Evolutionary conservation across 1,140 invertebrate genomes (phyloP).

Genomic region (Drosophila busckii): DNA sequence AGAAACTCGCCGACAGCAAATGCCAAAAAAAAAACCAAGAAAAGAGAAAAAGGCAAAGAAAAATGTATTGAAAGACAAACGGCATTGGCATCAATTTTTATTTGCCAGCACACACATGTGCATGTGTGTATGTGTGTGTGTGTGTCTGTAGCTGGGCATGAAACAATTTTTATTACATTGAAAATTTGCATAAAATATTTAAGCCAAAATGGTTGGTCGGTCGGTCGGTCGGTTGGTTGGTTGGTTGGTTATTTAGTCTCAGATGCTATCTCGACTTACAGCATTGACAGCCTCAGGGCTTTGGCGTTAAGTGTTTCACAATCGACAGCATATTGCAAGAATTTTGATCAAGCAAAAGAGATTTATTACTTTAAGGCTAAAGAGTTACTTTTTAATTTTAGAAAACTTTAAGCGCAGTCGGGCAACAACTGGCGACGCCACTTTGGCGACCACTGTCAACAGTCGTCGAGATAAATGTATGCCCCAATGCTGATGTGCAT

Average conservation of each 20-base stretch:
- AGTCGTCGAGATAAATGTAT: constrained; percentile 66
- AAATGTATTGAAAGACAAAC: constrained; percentile 68
- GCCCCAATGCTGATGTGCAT: constrained; percentile 69
- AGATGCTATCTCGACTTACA: too few relatives aligned
- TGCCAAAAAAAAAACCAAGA: constrained; percentile 9
- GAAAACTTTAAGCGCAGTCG: constrained; percentile 49
- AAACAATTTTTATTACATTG: constrained; percentile 75
- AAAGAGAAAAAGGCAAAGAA: not conserved
- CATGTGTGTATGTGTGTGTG: constrained; percentile 15
- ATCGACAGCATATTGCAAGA: too few relatives aligned
- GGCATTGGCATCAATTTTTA: constrained; percentile 73
- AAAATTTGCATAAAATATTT: constrained; percentile 78
- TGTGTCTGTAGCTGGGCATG: constrained; percentile 32
- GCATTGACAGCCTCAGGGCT: too few relatives aligned
- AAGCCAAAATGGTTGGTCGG: constrained; percentile 67
- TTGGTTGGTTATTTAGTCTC: not conserved
- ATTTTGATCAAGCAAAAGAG: too few relatives aligned
- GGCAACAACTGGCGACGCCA: constrained; percentile 47
- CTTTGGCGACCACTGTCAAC: constrained; percentile 22
- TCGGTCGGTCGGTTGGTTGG: constrained; percentile 14
- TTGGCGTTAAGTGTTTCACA: too few relatives aligned
- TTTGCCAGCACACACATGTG: constrained; percentile 31
- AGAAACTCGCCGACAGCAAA: constrained; percentile 27
- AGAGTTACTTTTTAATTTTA: too few relatives aligned
- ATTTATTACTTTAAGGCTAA: too few relatives aligned